phyloP scores from a whole-genome alignment of 2,113 vertebrate species.

The Hipposideros armiger region DNA sequence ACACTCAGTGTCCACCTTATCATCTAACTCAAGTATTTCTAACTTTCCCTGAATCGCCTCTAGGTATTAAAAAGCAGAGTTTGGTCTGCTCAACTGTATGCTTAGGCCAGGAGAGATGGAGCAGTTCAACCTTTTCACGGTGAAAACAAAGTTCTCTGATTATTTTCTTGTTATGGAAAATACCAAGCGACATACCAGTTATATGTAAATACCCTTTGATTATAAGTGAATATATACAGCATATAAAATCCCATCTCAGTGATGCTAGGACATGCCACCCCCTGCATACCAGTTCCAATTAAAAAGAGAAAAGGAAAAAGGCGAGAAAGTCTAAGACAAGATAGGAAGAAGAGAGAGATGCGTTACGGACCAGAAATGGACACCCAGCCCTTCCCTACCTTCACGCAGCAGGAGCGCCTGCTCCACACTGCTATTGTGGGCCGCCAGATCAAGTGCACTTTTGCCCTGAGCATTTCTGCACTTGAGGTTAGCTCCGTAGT shows the following conservation, averaged over 20 bases:
- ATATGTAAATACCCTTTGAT: background rate
- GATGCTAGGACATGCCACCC: background rate
- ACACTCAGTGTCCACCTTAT: background rate
- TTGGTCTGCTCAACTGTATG: background rate
- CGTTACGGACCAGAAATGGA: background rate
- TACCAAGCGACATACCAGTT: background rate
- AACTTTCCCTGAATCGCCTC: background rate
- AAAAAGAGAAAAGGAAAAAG: background rate
- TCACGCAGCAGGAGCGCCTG: constrained; percentile 86
- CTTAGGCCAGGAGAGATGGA: background rate
- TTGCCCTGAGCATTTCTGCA: constrained; percentile 91
- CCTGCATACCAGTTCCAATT: background rate
- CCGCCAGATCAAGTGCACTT: constrained; percentile 90
- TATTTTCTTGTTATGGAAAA: background rate
- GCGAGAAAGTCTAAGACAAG: background rate
- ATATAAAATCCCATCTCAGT: background rate
- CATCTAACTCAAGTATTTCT: background rate
- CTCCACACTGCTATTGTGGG: constrained; percentile 88
- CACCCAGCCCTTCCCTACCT: constrained; percentile 81
- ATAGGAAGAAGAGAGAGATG: background rate
- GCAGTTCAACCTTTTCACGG: background rate
- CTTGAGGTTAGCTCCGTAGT: constrained; percentile 92
- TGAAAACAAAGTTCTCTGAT: background rate
- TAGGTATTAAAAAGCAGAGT: background rate
- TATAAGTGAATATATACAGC: background rate